These are phyloP conservation scores for Charaxes varanes DNA, from an alignment of 1,140 invertebrate species.

Conservation along the genomic window DNA sequence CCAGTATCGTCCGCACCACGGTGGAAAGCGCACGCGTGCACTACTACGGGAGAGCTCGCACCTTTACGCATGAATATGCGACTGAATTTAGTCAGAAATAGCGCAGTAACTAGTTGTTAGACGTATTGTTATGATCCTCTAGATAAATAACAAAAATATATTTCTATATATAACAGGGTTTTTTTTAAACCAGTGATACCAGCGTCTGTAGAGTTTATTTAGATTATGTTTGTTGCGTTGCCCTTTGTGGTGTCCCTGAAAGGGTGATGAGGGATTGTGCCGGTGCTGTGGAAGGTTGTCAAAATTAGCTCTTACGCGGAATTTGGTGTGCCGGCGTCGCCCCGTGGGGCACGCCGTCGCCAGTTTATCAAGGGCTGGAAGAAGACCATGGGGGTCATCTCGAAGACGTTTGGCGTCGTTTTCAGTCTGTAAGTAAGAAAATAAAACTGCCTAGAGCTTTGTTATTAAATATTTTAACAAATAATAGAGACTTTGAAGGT, in stretches of 20 bases:
- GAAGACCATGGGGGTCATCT: slow-evolving; percentile 80
- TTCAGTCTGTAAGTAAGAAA: slow-evolving; percentile 82
- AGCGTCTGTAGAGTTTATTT: not conserved
- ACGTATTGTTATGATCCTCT: slow-evolving; percentile 40
- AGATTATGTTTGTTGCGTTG: slow-evolving; percentile 25
- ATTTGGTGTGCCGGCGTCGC: slow-evolving; percentile 46
- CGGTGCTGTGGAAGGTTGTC: slow-evolving; percentile 27
- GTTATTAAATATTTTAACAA: not conserved
- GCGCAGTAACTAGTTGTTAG: slow-evolving; percentile 23
- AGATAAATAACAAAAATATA: too few species aligned
- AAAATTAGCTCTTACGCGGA: slow-evolving; percentile 66
- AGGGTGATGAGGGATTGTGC: slow-evolving; percentile 41
- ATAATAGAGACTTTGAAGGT: not conserved
- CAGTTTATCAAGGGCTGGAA: slow-evolving; percentile 69
- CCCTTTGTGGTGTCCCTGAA: slow-evolving; percentile 38
- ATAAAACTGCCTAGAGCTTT: not conserved
- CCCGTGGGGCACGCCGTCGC: slow-evolving; percentile 59
- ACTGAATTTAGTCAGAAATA: slow-evolving; percentile 31
- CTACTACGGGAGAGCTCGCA: not conserved
- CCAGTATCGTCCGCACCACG: slow-evolving; percentile 41
- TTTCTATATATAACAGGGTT: too few species aligned
- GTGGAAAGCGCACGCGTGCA: slow-evolving; percentile 33
- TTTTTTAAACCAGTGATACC: slow-evolving; percentile 13
- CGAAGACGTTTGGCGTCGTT: slow-evolving; percentile 81
- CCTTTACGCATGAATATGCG: slow-evolving; percentile 13